Evolutionary conservation across 92 coral and sea anemone genomes (phyloP).

Genomic region (Epizoanthus stellaris): DNA sequence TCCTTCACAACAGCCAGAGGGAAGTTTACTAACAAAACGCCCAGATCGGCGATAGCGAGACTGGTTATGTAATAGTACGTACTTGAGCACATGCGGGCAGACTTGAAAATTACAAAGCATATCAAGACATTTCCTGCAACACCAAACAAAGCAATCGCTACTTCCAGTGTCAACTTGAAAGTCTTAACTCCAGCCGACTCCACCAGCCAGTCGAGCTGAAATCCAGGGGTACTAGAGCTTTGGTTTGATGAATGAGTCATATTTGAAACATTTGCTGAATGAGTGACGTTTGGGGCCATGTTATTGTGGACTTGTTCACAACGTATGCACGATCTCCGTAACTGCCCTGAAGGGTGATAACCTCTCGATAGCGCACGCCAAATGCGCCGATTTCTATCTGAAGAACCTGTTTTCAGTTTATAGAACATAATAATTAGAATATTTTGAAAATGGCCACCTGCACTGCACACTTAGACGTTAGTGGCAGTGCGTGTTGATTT

Average conservation of each 20-base stretch:
- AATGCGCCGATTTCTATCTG: too few relatives aligned
- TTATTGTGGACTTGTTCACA: background rate
- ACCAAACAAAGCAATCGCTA: slow-evolving; percentile 69
- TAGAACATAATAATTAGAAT: too few relatives aligned
- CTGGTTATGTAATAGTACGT: slow-evolving; percentile 73
- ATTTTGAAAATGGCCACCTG: too few relatives aligned
- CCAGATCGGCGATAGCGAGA: slow-evolving; percentile 83
- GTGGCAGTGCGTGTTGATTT: too few relatives aligned
- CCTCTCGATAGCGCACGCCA: too few relatives aligned
- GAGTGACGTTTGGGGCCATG: background rate
- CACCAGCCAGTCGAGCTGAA: slow-evolving; percentile 6
- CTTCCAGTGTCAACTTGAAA: slow-evolving; percentile 59
- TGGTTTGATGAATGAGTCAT: background rate
- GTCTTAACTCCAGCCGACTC: slow-evolving; percentile 56
- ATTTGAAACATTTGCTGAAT: background rate
- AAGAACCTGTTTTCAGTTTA: too few relatives aligned
- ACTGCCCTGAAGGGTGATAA: too few relatives aligned
- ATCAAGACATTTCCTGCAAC: slow-evolving; percentile 77
- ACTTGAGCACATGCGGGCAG: slow-evolving; percentile 62
- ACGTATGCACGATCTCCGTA: background rate
- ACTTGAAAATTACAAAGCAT: slow-evolving; percentile 68
- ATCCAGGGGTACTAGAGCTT: background rate
- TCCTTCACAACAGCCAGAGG: slow-evolving; percentile 60
- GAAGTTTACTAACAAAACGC: slow-evolving; percentile 69
- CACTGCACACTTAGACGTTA: too few relatives aligned